phyloP scores from a whole-genome alignment of 2,888 invertebrate species.

The Sinopyrophorus schimmeli region DNA sequence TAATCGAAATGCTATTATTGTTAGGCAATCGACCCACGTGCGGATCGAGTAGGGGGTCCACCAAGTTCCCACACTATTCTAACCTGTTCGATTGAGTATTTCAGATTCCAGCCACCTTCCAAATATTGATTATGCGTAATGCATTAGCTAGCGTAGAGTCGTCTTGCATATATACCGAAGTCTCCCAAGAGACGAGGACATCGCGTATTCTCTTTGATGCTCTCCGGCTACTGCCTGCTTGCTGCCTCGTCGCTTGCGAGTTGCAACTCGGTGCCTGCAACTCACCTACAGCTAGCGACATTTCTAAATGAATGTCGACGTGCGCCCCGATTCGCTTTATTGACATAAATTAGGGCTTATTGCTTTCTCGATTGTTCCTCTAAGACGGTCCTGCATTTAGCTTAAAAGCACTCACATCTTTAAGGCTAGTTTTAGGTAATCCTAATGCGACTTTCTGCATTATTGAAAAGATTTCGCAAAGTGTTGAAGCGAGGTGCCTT shows the following conservation, averaged over 20 bases:
- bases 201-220: conserved; percentile 40
- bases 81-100: conserved; percentile 21
- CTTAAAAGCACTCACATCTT: too few relatives aligned
- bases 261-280: conserved; percentile 14
- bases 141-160: conserved; percentile 26
- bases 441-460: conserved; percentile 35
- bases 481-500: conserved; percentile 35
- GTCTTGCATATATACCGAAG: conserved; percentile 28
- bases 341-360: too few relatives aligned
- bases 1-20: conserved; percentile 10
- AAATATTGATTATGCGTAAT: conserved; percentile 31
- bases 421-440: too few relatives aligned
- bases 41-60: conserved; percentile 5
- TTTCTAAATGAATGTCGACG: conserved; percentile 14
- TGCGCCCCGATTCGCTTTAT: too few relatives aligned
- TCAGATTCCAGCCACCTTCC: conserved; percentile 20
- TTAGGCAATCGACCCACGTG: conserved; percentile 14
- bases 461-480: conserved; percentile 31
- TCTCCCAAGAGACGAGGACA: conserved; percentile 29
- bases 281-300: conserved; percentile 2
- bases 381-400: too few relatives aligned
- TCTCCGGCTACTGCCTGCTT: conserved; percentile 21
- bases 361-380: too few relatives aligned
- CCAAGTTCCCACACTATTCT: conserved; percentile 12
- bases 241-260: conserved; percentile 29